Base-by-base conservation (phyloP, 1,140 invertebrate genomes). In the Hesperophylax magnus region DNA sequence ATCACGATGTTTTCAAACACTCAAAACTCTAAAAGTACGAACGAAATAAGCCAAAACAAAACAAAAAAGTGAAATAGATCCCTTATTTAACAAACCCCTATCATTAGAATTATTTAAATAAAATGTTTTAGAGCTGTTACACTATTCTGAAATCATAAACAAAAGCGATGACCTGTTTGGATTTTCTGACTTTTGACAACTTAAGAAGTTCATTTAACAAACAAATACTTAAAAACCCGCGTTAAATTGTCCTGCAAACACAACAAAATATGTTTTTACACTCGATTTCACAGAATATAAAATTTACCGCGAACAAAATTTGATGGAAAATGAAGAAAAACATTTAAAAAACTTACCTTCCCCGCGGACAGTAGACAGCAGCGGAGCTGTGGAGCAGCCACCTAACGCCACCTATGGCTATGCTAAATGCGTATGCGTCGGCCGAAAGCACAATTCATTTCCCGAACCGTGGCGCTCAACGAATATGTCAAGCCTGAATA, bases 401-500 rank as follows among this genome's bases (percentile, higher is more conserved):
- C 86, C 86, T 87, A 89, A 89, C 89, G 89, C 89, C 89, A 89
- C 89, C 89, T 89, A 89, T 85, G 89, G 88, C 88, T 89, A 88
- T 86, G 86, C 86, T 85, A 85, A 84, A 82, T 89, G 89, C 89
- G 89, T 90, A 86, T 89, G 89, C 89, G 89, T 90, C 89, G 84
- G 34, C 69, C 84, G 86, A 88, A 89, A 89, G 89, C 89, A 90
- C 89, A 89, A 89, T 88, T 89, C 89, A 90, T 90, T 90, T 90
- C 89, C 89, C 88, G 88, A 89, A 85, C 88, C 89, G 89, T 89
- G 88, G 89, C 89, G 88, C 88, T 89, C 87, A 88, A 88, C 88
- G 85, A 86, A 86, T 86, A 89, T 90, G 87, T 90, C 87, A 87
- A 86, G 85, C 87, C 87, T 87, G 88, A 88, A 89, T 89, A 89